Percentiles rank a stretch among this genome's conserved stretches.
Conservation (phyloP, 1,140 invertebrate species). For the Metaphire vulgaris region DNA sequence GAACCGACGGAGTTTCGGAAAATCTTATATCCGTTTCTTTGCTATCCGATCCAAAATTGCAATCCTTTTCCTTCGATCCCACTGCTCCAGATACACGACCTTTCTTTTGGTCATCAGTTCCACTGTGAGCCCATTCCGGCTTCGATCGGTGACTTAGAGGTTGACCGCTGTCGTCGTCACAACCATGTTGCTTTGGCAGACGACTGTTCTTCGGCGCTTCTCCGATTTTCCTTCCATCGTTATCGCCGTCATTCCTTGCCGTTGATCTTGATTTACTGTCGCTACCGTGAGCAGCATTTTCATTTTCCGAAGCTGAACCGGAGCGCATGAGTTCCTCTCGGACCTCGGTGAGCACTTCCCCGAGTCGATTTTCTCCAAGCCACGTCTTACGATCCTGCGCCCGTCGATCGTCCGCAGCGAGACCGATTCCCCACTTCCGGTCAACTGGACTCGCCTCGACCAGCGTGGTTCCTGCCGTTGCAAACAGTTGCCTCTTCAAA, state of each 20-base stretch:
- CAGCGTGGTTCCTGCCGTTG: conserved; percentile 39
- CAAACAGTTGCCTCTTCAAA: conserved; percentile 34
- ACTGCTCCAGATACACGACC: not conserved
- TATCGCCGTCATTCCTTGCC: not conserved
- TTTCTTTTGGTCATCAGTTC: not conserved
- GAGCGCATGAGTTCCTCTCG: conserved; percentile 30
- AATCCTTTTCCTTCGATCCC: not conserved
- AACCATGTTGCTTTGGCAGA: not conserved
- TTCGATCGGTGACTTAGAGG: not conserved
- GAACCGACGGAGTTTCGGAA: no score
- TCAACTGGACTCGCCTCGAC: conserved; percentile 47
- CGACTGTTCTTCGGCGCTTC: not conserved
- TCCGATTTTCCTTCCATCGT: not conserved
- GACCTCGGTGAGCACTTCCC: conserved; percentile 42
- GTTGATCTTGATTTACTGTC: not conserved
- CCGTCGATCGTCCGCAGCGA: conserved; percentile 35
- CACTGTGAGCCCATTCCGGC: not conserved
- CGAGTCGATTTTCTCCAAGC: conserved; percentile 46
- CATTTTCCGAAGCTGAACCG: not conserved
- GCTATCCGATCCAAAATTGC: no score
- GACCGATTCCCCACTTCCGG: conserved; percentile 47
- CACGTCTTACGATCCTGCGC: conserved; percentile 37
- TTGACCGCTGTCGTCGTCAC: not conserved
- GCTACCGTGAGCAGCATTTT: not conserved
- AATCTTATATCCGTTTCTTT: no score